These are phyloP conservation scores for Pterophyllum scalare DNA, from an alignment of 2,113 vertebrate species.

Conservation along the genomic window DNA sequence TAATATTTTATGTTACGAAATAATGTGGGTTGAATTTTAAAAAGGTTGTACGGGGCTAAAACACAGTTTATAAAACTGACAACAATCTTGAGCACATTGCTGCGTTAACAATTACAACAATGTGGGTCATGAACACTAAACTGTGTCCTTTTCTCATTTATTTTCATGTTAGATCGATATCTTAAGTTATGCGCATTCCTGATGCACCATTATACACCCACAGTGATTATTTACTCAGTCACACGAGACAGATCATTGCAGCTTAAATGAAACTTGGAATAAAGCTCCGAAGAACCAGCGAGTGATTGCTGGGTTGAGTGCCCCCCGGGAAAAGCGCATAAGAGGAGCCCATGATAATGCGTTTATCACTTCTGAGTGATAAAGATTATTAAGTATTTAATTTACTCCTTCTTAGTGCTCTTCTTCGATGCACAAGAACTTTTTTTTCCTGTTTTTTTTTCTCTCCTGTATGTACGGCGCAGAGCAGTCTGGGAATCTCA, in stretches of 20 bases:
- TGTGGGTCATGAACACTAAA: conserved; percentile 60
- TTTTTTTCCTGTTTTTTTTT: no score
- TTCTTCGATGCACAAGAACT: neutral
- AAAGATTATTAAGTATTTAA: conserved; percentile 63
- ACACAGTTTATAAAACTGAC: conserved; percentile 48
- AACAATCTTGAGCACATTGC: conserved; percentile 41
- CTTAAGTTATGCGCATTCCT: conserved; percentile 70
- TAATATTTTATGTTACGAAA: neutral
- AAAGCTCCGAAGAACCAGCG: conserved; percentile 26
- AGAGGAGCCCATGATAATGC: conserved; percentile 53
- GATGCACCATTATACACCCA: conserved; percentile 62
- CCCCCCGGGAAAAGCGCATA: conserved; percentile 71
- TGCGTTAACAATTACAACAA: conserved; percentile 53
- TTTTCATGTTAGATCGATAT: conserved; percentile 80
- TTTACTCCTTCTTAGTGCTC: conserved; percentile 44
- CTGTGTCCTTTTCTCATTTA: conserved; percentile 65
- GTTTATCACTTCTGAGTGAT: conserved; percentile 52
- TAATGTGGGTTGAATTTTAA: neutral
- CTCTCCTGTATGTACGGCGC: neutral
- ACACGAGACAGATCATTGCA: conserved; percentile 78
- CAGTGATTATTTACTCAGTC: conserved; percentile 72
- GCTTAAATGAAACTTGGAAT: conserved; percentile 57
- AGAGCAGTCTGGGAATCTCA: neutral
- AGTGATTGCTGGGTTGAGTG: conserved; percentile 55
- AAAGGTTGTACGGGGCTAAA: neutral